A percentile compares a stretch with the other conserved stretches of the same genome.
These are phyloP conservation scores for Nomada fucata DNA, from an alignment of 2,888 invertebrate species.

Conservation along the genomic window DNA sequence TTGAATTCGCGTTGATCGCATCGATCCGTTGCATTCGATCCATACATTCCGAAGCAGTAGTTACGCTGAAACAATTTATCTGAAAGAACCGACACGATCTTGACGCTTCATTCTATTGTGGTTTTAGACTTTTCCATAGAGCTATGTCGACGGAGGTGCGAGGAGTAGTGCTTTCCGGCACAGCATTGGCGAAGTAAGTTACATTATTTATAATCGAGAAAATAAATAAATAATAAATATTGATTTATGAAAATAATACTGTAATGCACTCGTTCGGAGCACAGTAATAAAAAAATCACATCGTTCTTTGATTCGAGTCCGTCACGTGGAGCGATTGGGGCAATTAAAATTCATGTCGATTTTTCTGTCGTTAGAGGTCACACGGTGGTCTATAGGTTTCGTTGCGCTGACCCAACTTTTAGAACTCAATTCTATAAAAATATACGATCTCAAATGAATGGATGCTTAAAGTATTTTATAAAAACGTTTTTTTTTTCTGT, in stretches of 20 bases:
- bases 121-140: slow-evolving; percentile 72
- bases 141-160: slow-evolving; percentile 78
- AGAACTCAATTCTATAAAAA: not conserved
- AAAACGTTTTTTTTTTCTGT: slow-evolving; percentile 8
- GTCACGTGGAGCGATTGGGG: not conserved
- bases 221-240: not conserved
- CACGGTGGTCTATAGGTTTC: slow-evolving; percentile 12
- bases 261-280: too few species aligned
- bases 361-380: not conserved
- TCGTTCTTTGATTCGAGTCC: not conserved
- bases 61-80: not conserved
- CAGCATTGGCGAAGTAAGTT: slow-evolving; percentile 88
- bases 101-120: slow-evolving; percentile 1
- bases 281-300: not conserved
- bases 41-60: not conserved
- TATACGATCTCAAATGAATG: not conserved
- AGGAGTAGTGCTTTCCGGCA: slow-evolving; percentile 87
- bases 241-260: not conserved
- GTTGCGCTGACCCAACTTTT: not conserved
- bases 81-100: not conserved
- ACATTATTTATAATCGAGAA: not conserved
- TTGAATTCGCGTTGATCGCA: slow-evolving; percentile 36
- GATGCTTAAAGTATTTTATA: not conserved
- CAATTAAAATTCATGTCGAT: not conserved
- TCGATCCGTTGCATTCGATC: not conserved